Percentiles rank a stretch among this genome's conserved stretches.
Evolutionary conservation across 2,797 vertebrate genomes (phyloP).

Genomic region (Prionace glauca): DNA sequence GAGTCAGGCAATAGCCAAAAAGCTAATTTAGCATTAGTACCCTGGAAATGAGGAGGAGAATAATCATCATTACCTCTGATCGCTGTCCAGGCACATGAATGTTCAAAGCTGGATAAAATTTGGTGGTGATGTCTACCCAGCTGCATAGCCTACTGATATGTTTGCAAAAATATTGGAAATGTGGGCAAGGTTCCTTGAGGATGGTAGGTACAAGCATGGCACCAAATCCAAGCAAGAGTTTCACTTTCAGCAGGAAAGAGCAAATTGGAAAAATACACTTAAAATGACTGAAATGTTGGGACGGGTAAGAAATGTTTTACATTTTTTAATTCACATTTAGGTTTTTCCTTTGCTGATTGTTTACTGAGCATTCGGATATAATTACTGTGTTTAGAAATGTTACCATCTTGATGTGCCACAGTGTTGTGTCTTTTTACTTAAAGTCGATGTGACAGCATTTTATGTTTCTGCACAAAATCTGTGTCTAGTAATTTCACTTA

Average conservation of each 20-base stretch:
- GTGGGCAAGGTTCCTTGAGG: background rate
- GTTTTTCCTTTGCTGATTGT: background rate
- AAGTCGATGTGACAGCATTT: background rate
- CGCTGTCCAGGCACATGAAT: background rate
- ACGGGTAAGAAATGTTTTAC: background rate
- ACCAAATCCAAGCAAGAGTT: background rate
- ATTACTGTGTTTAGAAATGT: background rate
- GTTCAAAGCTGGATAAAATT: background rate
- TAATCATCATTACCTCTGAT: background rate
- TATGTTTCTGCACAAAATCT: conserved; percentile 9
- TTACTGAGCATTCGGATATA: background rate
- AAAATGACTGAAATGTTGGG: background rate
- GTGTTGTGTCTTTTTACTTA: conserved; percentile 12
- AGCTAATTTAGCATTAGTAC: background rate
- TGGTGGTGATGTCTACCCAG: background rate
- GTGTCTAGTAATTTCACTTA: conserved; percentile 23
- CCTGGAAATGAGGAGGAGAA: background rate
- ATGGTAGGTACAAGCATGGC: background rate
- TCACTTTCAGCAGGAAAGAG: background rate
- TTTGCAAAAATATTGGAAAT: background rate
- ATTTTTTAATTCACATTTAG: background rate
- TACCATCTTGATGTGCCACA: background rate
- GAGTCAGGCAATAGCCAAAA: background rate
- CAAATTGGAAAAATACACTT: background rate
- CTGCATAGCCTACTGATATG: background rate